phyloP scores from a whole-genome alignment of 2,888 invertebrate genomes.

The Sarcophaga carnaria region DNA sequence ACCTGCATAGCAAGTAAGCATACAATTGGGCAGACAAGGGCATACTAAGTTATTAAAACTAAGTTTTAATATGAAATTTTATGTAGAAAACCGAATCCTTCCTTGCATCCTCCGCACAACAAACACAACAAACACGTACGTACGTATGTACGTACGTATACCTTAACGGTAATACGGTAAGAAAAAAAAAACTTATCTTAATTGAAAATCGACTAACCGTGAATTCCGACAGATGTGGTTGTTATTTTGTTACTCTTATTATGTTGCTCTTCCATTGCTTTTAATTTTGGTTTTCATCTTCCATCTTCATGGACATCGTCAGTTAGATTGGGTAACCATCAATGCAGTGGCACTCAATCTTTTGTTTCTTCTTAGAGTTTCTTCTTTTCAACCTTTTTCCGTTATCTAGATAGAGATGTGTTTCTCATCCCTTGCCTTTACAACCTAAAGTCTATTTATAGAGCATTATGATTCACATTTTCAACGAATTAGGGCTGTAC shows the following conservation, averaged over 20 bases:
- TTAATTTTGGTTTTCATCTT: conserved; percentile 8
- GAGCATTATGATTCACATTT: too few species aligned
- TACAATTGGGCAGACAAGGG: background rate
- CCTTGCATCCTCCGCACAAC: too few species aligned
- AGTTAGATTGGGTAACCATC: conserved; percentile 17
- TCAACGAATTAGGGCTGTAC: too few species aligned
- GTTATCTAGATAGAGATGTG: too few species aligned
- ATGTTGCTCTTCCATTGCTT: background rate
- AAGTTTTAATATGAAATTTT: conserved; percentile 49
- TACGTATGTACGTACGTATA: background rate
- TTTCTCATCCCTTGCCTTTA: too few species aligned
- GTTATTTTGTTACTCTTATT: conserved; percentile 54
- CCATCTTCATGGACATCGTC: conserved; percentile 37
- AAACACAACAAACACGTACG: too few species aligned
- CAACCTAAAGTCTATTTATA: too few species aligned
- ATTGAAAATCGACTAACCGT: conserved; percentile 72
- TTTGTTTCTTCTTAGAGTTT: too few species aligned
- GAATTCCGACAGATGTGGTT: conserved; percentile 72
- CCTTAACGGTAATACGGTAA: conserved; percentile 51
- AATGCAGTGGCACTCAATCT: conserved; percentile 38
- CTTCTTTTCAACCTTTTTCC: too few species aligned
- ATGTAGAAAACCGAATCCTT: conserved; percentile 42
- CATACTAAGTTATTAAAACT: conserved; percentile 43
- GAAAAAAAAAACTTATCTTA: conserved; percentile 65
- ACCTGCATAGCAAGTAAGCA: background rate